Evolutionary conservation across 2,888 invertebrate genomes (phyloP).

Genomic region (Drosophila atripex): DNA sequence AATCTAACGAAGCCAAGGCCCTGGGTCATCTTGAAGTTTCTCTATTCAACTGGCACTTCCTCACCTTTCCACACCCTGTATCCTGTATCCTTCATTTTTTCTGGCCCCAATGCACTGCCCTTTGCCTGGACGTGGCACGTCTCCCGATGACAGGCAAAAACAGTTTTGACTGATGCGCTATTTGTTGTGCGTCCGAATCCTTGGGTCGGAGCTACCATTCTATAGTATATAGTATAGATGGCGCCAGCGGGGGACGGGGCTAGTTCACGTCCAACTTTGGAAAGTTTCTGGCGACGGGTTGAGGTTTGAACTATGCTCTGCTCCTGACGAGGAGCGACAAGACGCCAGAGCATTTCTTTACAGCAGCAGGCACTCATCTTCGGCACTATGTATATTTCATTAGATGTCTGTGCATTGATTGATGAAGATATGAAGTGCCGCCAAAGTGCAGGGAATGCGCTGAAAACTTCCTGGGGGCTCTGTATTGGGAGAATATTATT

Average conservation of each 20-base stretch:
- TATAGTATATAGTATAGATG: neutral
- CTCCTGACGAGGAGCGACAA: slow-evolving; percentile 24
- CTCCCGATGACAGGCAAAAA: slow-evolving; percentile 75
- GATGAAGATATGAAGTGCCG: slow-evolving; percentile 51
- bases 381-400: slow-evolving; percentile 67
- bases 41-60: slow-evolving; percentile 1
- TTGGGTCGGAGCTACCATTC: slow-evolving; percentile 1
- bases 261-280: slow-evolving; percentile 28
- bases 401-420: slow-evolving; percentile 64
- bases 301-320: slow-evolving; percentile 55
- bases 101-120: slow-evolving; percentile 13
- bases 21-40: slow-evolving; percentile 22
- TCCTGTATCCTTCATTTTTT: slow-evolving; percentile 2
- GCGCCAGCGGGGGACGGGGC: neutral
- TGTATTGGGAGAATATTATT: slow-evolving; percentile 3
- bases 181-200: slow-evolving; percentile 61
- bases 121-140: slow-evolving; percentile 63
- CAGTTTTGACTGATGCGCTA: slow-evolving; percentile 76
- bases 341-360: slow-evolving; percentile 37
- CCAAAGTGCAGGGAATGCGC: slow-evolving; percentile 22
- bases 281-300: slow-evolving; percentile 61
- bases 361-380: slow-evolving; percentile 7
- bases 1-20: neutral
- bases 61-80: slow-evolving; percentile 10
- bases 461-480: neutral